Evolutionary conservation across 37 sponge, comb jelly and placozoan species (phyloP).

Genomic region (Mnemiopsis leidyi): DNA sequence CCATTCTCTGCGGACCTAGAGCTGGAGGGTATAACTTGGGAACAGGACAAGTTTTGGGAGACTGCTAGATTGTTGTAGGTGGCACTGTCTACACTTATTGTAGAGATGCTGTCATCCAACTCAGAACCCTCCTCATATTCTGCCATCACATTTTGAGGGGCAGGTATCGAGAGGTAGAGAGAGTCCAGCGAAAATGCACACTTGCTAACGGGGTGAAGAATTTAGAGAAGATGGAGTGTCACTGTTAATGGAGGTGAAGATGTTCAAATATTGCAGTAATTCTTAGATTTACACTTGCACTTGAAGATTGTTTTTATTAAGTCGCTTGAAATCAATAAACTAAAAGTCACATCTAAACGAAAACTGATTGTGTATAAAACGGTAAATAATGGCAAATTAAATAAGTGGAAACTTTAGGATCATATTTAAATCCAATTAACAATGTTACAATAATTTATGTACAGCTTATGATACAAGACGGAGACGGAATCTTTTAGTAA

Average conservation of each 20-base stretch:
- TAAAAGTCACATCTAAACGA: background rate
- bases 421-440: background rate
- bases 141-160: conserved; percentile 3
- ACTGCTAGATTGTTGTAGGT: conserved; percentile 25
- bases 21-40: background rate
- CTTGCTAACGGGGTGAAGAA: background rate
- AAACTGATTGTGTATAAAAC: background rate
- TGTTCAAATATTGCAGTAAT: too few species aligned
- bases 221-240: too few species aligned
- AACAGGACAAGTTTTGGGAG: background rate
- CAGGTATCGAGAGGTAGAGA: background rate
- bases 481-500: too few species aligned
- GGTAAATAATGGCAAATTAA: background rate
- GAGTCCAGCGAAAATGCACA: background rate
- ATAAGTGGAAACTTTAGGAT: too few species aligned
- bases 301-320: too few species aligned
- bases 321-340: too few species aligned
- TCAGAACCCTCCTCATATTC: background rate
- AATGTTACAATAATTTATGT: background rate
- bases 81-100: conserved; percentile 62
- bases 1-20: background rate
- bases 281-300: too few species aligned
- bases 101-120: conserved; percentile 31
- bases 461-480: too few species aligned
- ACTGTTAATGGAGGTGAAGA: too few species aligned